These are phyloP conservation scores for Zaprionus nigranus DNA, from an alignment of 1,140 invertebrate species.

Conservation along the genomic window DNA sequence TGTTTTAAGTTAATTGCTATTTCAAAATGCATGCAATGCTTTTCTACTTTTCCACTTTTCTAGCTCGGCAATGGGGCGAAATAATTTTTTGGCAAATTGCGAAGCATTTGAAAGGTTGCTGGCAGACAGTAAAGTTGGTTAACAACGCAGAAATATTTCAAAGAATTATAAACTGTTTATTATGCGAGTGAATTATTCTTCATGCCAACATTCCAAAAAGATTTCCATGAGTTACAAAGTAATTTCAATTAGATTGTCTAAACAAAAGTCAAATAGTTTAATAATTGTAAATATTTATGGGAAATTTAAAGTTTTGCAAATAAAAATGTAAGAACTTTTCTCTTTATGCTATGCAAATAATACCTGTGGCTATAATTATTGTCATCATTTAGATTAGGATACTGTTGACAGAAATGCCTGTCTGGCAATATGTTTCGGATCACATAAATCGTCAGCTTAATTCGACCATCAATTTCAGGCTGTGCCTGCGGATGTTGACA, in stretches of 20 bases:
- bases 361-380: background rate
- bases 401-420: background rate
- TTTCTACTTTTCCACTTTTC: conserved; percentile 4
- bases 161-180: background rate
- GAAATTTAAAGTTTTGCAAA: too few species aligned
- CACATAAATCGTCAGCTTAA: conserved; percentile 2
- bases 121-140: background rate
- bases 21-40: conserved; percentile 55
- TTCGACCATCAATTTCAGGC: conserved; percentile 25
- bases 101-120: conserved; percentile 6
- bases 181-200: background rate
- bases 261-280: background rate
- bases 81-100: conserved; percentile 29
- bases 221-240: too few species aligned
- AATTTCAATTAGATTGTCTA: too few species aligned
- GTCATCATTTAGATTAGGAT: background rate
- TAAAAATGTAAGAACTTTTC: too few species aligned
- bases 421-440: conserved; percentile 14
- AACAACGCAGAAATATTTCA: background rate
- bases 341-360: background rate
- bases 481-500: background rate
- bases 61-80: conserved; percentile 10
- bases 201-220: too few species aligned
- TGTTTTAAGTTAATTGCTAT: conserved; percentile 61
- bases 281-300: background rate